Evolutionary conservation across 1,140 invertebrate species (phyloP).

Genomic region (Panagrolaimus sp.): DNA sequence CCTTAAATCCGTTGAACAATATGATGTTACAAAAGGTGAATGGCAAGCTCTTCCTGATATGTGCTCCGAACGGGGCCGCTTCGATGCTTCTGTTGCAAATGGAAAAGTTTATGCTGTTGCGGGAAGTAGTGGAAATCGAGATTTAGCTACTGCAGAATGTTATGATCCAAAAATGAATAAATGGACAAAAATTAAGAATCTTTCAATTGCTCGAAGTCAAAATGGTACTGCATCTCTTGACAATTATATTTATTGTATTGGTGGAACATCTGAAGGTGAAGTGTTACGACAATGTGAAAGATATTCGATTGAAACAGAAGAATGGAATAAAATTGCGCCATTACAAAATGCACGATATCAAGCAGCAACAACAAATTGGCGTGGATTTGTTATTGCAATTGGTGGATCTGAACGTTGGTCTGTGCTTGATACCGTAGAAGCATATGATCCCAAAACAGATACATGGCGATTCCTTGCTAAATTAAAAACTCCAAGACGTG

Average conservation of each 20-base stretch:
- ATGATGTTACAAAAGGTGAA: conserved; percentile 67
- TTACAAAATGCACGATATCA: conserved; percentile 71
- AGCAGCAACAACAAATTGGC: conserved; percentile 63
- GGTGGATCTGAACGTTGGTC: conserved; percentile 65
- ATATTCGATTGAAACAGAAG: conserved; percentile 65
- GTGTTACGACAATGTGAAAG: conserved; percentile 72
- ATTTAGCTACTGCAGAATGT: conserved; percentile 69
- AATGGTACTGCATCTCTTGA: conserved; percentile 61
- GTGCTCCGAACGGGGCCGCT: conserved; percentile 69
- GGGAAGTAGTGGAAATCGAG: conserved; percentile 72
- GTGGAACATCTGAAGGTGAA: conserved; percentile 73
- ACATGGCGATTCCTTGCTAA: conserved; percentile 59
- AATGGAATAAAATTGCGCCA: conserved; percentile 67
- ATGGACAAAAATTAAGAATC: conserved; percentile 66
- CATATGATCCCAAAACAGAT: conserved; percentile 61
- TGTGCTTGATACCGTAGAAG: conserved; percentile 62
- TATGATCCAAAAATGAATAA: conserved; percentile 64
- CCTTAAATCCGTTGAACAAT: conserved; percentile 70
- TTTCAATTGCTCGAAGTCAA: conserved; percentile 66
- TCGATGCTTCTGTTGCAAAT: conserved; percentile 68
- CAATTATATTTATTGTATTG: conserved; percentile 66
- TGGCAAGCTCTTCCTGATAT: conserved; percentile 69
- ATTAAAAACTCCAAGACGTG: conserved; percentile 65
- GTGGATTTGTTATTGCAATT: conserved; percentile 61
- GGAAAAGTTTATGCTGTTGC: conserved; percentile 71